Evolutionary conservation across 2,113 vertebrate species (phyloP).

Genomic region (Rattus rattus): DNA sequence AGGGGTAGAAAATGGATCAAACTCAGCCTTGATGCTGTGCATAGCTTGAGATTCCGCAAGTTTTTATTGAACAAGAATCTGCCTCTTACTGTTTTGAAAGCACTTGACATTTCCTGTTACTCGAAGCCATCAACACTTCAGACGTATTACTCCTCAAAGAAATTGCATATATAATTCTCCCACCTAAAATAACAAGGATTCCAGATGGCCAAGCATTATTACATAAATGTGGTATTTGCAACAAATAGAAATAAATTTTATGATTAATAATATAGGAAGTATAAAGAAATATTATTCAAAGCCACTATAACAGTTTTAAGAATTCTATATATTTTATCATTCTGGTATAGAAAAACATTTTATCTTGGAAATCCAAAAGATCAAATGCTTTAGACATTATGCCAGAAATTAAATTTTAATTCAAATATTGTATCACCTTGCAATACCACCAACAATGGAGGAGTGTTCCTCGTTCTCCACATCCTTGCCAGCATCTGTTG

Average conservation of each 20-base stretch:
- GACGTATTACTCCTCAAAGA: slow-evolving; percentile 83
- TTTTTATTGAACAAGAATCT: slow-evolving; percentile 79
- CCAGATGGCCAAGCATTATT: slow-evolving; percentile 65
- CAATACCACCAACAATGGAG: too few species aligned
- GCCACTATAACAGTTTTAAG: slow-evolving; percentile 20
- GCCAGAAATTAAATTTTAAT: background rate
- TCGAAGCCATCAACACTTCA: slow-evolving; percentile 64
- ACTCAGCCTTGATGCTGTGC: slow-evolving; percentile 79
- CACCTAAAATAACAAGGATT: slow-evolving; percentile 51
- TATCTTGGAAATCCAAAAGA: background rate
- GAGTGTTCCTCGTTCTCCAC: too few species aligned
- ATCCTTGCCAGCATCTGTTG: too few species aligned
- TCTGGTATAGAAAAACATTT: slow-evolving; percentile 69
- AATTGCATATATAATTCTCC: slow-evolving; percentile 81
- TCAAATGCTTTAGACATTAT: background rate
- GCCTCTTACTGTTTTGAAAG: slow-evolving; percentile 82
- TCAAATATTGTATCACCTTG: background rate
- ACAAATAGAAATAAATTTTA: slow-evolving; percentile 69
- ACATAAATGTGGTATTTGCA: slow-evolving; percentile 51
- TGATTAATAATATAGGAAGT: background rate
- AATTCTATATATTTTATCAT: slow-evolving; percentile 37
- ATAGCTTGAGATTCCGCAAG: slow-evolving; percentile 82
- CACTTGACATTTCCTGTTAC: slow-evolving; percentile 84
- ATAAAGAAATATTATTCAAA: background rate
- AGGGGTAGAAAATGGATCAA: slow-evolving; percentile 77